phyloP scores from a whole-genome alignment of 2,797 vertebrate species.

The Rhodeus uyekii region DNA sequence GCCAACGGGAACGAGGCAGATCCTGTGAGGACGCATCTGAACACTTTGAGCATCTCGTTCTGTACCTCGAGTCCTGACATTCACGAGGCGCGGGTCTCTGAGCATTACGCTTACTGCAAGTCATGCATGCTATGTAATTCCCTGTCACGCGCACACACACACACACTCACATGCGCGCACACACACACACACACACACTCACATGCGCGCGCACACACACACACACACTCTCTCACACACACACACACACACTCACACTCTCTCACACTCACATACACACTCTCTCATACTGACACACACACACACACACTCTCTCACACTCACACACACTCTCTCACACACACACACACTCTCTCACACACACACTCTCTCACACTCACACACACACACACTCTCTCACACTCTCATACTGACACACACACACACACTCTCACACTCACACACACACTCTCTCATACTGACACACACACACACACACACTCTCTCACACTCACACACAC shows the following conservation, averaged over 20 bases:
- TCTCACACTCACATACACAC: too few species aligned
- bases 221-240: background rate
- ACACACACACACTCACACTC: too few species aligned
- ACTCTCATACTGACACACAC: too few species aligned
- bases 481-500: too few species aligned
- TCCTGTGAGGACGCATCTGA: constrained; percentile 51
- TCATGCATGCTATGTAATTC: background rate
- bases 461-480: too few species aligned
- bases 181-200: too few species aligned
- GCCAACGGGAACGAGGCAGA: constrained; percentile 23
- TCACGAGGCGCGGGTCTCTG: background rate
- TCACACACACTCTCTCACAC: too few species aligned
- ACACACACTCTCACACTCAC: background rate
- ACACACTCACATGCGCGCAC: background rate
- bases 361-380: background rate
- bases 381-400: too few species aligned
- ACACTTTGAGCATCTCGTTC: constrained; percentile 4
- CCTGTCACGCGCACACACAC: constrained; percentile 10
- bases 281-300: constrained; percentile 2
- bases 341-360: background rate
- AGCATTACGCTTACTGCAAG: background rate
- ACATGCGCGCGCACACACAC: constrained; percentile 9
- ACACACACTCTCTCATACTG: background rate
- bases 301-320: background rate
- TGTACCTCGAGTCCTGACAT: constrained; percentile 1